phyloP scores from a whole-genome alignment of 2,888 invertebrate genomes.

The Drosophila incognita region DNA sequence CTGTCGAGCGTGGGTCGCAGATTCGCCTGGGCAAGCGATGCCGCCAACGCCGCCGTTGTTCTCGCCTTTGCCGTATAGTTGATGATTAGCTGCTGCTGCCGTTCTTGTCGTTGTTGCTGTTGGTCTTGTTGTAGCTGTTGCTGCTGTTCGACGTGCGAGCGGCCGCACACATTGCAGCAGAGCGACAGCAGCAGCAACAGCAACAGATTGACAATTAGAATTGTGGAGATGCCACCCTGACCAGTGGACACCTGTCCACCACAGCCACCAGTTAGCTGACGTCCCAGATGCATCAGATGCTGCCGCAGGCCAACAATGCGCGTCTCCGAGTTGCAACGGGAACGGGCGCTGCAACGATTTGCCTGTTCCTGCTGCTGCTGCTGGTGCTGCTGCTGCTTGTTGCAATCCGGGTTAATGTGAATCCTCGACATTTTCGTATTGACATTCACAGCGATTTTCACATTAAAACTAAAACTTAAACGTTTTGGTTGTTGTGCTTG shows the following conservation, averaged over 20 bases:
- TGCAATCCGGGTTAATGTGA: conserved; percentile 28
- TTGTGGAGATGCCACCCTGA: conserved; percentile 59
- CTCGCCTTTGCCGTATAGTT: conserved; percentile 19
- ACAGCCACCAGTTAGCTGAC: conserved; percentile 26
- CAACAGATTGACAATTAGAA: conserved; percentile 66
- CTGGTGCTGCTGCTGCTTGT: conserved; percentile 5
- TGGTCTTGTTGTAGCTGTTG: conserved; percentile 3
- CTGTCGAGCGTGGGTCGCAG: conserved; percentile 64
- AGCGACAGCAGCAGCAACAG: conserved; percentile 66
- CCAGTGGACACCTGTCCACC: not conserved
- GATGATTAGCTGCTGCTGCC: not conserved
- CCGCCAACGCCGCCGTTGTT: not conserved
- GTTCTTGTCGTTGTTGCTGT: not conserved
- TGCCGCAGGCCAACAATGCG: conserved; percentile 36
- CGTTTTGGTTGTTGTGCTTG: conserved; percentile 42
- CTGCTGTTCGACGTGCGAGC: conserved; percentile 49
- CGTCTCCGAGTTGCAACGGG: conserved; percentile 3
- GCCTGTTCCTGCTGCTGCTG: not conserved
- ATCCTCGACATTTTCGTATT: conserved; percentile 66
- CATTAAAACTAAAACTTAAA: conserved; percentile 70
- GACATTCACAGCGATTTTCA: conserved; percentile 73
- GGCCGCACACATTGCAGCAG: conserved; percentile 75
- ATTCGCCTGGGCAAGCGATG: conserved; percentile 13
- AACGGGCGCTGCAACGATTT: not conserved
- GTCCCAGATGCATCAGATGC: conserved; percentile 45